phyloP scores from a whole-genome alignment of 2,797 vertebrate genomes.

The Alca torda region DNA sequence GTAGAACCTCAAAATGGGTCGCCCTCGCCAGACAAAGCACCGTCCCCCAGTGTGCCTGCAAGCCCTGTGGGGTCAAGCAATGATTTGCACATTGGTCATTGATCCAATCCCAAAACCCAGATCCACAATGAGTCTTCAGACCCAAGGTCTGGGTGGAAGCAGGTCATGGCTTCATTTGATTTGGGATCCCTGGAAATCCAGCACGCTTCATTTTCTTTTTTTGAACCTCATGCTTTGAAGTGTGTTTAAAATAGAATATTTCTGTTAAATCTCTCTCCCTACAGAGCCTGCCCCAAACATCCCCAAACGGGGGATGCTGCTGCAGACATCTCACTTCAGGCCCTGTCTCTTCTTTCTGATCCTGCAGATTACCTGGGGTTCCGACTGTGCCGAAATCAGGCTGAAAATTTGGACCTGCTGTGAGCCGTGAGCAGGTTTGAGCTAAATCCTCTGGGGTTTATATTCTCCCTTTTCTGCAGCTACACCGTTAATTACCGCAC shows the following conservation, averaged over 20 bases:
- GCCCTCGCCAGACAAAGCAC: neutral
- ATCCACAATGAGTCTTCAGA: neutral
- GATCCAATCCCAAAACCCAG: neutral
- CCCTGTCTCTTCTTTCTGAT: neutral
- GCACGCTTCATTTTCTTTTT: neutral
- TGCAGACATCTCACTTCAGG: neutral
- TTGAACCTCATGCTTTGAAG: neutral
- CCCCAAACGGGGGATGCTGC: neutral
- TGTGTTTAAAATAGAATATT: neutral
- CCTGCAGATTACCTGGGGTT: neutral
- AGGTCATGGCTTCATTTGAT: neutral
- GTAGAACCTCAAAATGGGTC: neutral
- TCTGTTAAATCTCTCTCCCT: neutral
- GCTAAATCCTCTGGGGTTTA: neutral
- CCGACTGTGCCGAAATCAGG: neutral
- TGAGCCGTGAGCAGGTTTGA: neutral
- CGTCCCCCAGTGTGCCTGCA: accelerated
- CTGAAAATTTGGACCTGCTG: neutral
- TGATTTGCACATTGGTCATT: accelerated
- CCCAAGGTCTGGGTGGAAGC: neutral
- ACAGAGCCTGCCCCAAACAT: neutral
- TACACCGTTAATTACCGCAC: neutral
- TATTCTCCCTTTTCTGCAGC: neutral
- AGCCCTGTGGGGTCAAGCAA: neutral
- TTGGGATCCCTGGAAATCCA: neutral